Conservation (phyloP, 2,797 vertebrate genomes). For the Limosa lapponica region DNA sequence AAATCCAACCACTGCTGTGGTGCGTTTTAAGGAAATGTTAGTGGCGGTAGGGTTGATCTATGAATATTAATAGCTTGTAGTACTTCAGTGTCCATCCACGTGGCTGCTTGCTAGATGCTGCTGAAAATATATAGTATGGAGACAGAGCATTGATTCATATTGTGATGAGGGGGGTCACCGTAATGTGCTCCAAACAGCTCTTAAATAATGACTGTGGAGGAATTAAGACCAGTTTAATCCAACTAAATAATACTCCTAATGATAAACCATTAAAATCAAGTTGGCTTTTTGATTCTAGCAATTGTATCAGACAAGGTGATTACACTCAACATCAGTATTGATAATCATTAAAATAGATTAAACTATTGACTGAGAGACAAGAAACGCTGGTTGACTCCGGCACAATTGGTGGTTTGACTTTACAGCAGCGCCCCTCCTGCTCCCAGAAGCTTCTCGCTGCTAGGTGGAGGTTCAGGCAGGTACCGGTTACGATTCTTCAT, state of each 20-base stretch:
- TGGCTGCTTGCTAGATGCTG: neutral
- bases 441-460: neutral
- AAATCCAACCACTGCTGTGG: neutral
- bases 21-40: neutral
- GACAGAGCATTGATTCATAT: slow-evolving; percentile 3
- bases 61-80: neutral
- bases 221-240: slow-evolving; percentile 49
- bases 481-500: neutral
- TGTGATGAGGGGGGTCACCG: neutral
- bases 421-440: neutral
- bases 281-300: slow-evolving; percentile 15
- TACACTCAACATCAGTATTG: slow-evolving; percentile 14
- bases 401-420: neutral
- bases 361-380: neutral
- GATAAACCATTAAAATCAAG: slow-evolving; percentile 51
- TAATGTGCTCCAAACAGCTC: slow-evolving; percentile 6
- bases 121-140: neutral
- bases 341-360: slow-evolving; percentile 44
- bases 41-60: neutral
- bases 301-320: slow-evolving; percentile 50
- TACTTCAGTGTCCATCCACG: neutral
- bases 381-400: neutral
- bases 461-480: neutral
- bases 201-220: neutral
- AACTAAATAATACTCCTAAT: slow-evolving; percentile 38